Conservation (phyloP, 2,797 vertebrate genomes). For the Hoplostethus mediterraneus region DNA sequence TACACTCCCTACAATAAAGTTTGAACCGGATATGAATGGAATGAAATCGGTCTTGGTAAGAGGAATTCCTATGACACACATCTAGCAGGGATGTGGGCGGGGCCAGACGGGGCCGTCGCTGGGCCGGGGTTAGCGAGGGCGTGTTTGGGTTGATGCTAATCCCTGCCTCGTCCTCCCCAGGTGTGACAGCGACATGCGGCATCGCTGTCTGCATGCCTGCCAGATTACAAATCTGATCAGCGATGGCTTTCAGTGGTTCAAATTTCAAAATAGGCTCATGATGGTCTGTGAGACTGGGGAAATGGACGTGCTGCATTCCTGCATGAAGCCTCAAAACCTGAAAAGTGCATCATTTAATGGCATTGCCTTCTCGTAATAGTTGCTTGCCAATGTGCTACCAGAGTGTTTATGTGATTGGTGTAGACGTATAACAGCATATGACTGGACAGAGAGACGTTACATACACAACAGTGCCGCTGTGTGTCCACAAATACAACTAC, state of each 20-base stretch:
- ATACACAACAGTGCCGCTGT: slow-evolving; percentile 56
- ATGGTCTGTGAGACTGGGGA: slow-evolving; percentile 12
- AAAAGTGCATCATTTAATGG: background rate
- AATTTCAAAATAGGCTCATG: slow-evolving; percentile 44
- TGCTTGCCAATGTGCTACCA: background rate
- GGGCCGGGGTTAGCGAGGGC: slow-evolving; percentile 56
- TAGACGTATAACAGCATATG: background rate
- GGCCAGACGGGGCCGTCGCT: slow-evolving; percentile 16
- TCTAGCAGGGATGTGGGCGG: background rate
- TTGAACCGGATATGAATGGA: slow-evolving; percentile 16
- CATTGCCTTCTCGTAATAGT: background rate
- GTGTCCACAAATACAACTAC: slow-evolving; percentile 28
- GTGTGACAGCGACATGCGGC: slow-evolving; percentile 73
- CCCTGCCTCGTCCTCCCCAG: slow-evolving; percentile 39
- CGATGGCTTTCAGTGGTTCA: slow-evolving; percentile 36
- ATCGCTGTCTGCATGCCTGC: slow-evolving; percentile 69
- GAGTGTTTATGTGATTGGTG: slow-evolving; percentile 3
- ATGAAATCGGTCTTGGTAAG: background rate
- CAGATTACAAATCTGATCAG: slow-evolving; percentile 68
- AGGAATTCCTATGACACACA: slow-evolving; percentile 18
- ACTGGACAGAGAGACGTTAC: background rate
- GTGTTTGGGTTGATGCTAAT: slow-evolving; percentile 72
- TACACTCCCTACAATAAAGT: background rate
- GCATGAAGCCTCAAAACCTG: slow-evolving; percentile 4
- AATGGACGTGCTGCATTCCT: slow-evolving; percentile 2